Base-by-base conservation (phyloP, 1,140 invertebrate genomes). In the Bombus confusus region DNA sequence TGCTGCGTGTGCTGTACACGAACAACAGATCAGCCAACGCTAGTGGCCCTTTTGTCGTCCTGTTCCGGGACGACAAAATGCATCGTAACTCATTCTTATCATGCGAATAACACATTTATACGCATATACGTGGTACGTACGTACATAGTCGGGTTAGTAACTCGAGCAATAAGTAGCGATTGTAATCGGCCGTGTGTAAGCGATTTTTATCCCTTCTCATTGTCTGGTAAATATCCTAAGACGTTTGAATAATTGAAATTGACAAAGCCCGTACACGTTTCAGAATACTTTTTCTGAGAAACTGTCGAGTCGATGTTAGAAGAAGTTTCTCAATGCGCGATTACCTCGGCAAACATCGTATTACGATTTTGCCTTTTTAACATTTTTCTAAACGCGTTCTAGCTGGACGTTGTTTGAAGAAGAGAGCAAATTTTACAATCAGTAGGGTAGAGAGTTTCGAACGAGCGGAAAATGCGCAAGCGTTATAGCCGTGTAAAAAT, bases 21-120 rank as follows among this genome's bases (percentile, higher is more conserved):
- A 86, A 75, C 68, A 74, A 81, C 62, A 59, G 79, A 81, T 81
- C 79, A 41, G 79, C 64, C 47, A 41, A 57, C 52, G 25, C 72
- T 69, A 72, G 62, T 75, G 78, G 47, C 72, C 72, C 80, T 68
- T 86, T 82, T 86, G 72, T 86, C 62, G 43, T 82, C 25, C 41
- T 82, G 71, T 81, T 82, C 79, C 57, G 72, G 47, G 57, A 86
- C 79, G 71, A 86, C 79, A 68, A 75, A 86, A 86, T 68, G 59
- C 52, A 57, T 86, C 72, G 71, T 86, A 86, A 82, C 41, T 85
- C 76, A 80, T 59, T 80, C 77, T 85, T 85, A 79, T 84, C 83
- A 28, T 52, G 22, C 52, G 76, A 72, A 79, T 78, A 69, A 83
- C 64, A 66, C 13, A 80, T 15, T 15, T 78, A 18, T 22, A 57